Evolutionary conservation across 2,797 vertebrate genomes (phyloP), one percentile per base, ranked within the genome.

Genomic region (Mormyrops boulengeri): DNA sequence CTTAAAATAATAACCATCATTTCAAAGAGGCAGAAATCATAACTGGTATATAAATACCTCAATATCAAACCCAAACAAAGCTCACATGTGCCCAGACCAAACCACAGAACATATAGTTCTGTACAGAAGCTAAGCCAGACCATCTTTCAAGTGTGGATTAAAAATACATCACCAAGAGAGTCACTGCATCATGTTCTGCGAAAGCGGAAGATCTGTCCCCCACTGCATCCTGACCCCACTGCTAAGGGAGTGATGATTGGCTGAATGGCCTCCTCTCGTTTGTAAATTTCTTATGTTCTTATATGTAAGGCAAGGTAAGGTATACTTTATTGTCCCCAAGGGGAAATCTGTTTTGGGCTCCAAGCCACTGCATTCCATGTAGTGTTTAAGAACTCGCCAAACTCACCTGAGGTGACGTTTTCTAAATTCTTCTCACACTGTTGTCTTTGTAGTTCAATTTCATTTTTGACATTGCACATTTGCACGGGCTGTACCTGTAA

Each of bases 331-430:
- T n/a, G 55, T n/a, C 55, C 19, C 19, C 55, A 19, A n/a, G 55
- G 55, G 55, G 19, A 57, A 57, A n/a, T 57, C n/a, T 57, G 55
- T 57, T 57, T 57, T 22, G 55, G 55, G 55, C 19, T 57, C 55
- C 55, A 57, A n/a, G 55, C 5, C 55, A 57, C 5, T 57, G 55
- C 19, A 57, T n/a, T 57, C 55, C 19, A 57, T n/a, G 22, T 30
- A 30, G 22, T 26, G 62, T 66, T 66, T 66, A 34, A 44, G 82
- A 11, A 47, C 82, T 50, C 52, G 1, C 26, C 11, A 41, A 88
- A 92, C 88, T 94, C 90, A 97, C 96, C 96, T 95, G 95, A 95
- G 22, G 95, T 96, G 93, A 95, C 88, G 89, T 97, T 96, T 90
- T 93, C 94, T 92, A 77, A 93, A 95, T 93, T 89, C 93, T 85